Conservation (phyloP, 1,140 invertebrate genomes). For the Pseudomyrmex gracilis region DNA sequence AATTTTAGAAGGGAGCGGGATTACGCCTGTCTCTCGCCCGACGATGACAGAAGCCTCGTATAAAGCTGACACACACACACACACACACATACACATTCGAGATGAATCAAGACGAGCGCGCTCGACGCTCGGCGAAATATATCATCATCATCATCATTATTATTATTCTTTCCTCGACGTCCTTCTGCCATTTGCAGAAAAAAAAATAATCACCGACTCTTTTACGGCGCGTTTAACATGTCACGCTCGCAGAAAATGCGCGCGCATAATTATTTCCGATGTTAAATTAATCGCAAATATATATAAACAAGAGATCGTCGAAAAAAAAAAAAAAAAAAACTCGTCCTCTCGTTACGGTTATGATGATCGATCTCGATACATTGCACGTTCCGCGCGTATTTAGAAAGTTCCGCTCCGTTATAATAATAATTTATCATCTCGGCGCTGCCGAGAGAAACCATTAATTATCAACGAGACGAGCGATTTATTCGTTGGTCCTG, state of each 20-base stretch:
- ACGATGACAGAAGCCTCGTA: slow-evolving; percentile 46
- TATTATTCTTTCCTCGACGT: slow-evolving; percentile 35
- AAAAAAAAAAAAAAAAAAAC: background rate
- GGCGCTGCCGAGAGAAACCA: background rate
- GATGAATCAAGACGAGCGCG: slow-evolving; percentile 58
- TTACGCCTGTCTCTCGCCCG: slow-evolving; percentile 51
- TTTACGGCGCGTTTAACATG: background rate
- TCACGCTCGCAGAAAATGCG: background rate
- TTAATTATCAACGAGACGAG: slow-evolving; percentile 20
- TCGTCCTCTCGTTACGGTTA: background rate
- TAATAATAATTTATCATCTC: slow-evolving; percentile 26
- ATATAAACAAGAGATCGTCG: background rate
- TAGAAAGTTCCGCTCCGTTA: slow-evolving; percentile 6
- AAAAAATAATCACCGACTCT: slow-evolving; percentile 15
- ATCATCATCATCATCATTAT: slow-evolving; percentile 7
- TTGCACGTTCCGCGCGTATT: background rate
- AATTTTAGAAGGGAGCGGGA: slow-evolving; percentile 76
- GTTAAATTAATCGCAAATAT: background rate
- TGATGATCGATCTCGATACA: background rate
- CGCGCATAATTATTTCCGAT: background rate
- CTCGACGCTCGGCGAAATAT: slow-evolving; percentile 57
- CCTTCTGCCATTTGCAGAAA: background rate
- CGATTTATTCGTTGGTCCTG: slow-evolving; percentile 10
- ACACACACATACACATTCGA: too few relatives aligned
- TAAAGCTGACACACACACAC: slow-evolving; percentile 8